Evolutionary conservation across 2,113 vertebrate genomes (phyloP).

Genomic region (Eurypyga helias): DNA sequence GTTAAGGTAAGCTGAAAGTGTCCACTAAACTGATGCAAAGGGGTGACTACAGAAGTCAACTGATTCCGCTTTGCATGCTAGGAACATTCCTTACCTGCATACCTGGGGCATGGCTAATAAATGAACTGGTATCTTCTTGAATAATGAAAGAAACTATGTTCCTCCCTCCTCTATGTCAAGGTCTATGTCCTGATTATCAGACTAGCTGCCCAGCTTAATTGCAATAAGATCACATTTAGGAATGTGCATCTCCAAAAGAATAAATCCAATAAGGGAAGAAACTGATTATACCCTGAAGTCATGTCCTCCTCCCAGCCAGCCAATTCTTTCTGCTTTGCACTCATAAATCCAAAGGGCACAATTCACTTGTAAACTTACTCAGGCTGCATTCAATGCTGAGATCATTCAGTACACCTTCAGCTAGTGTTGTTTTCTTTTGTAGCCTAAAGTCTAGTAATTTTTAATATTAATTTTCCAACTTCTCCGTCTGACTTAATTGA

Average conservation of each 20-base stretch:
- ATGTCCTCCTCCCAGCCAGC: neutral
- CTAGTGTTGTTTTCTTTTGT: neutral
- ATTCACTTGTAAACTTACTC: neutral
- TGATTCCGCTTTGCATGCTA: neutral
- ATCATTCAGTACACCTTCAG: neutral
- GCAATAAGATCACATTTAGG: neutral
- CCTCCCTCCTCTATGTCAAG: neutral
- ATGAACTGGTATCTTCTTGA: neutral
- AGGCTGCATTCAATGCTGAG: neutral
- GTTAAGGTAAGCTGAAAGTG: neutral
- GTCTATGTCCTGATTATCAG: neutral
- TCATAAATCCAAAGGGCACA: neutral
- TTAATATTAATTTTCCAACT: neutral
- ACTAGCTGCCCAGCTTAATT: neutral
- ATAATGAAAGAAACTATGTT: neutral
- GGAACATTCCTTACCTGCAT: neutral
- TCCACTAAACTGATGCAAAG: neutral
- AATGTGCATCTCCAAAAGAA: neutral
- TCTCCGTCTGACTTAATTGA: neutral
- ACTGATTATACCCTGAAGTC: neutral
- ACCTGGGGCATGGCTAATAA: neutral
- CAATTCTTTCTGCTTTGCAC: neutral
- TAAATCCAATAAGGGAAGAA: neutral
- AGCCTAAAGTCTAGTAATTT: neutral
- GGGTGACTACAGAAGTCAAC: neutral